Evolutionary conservation across 2,888 invertebrate species (phyloP), one percentile per base, ranked within the genome.

Genomic region (Aphodius granarius): DNA sequence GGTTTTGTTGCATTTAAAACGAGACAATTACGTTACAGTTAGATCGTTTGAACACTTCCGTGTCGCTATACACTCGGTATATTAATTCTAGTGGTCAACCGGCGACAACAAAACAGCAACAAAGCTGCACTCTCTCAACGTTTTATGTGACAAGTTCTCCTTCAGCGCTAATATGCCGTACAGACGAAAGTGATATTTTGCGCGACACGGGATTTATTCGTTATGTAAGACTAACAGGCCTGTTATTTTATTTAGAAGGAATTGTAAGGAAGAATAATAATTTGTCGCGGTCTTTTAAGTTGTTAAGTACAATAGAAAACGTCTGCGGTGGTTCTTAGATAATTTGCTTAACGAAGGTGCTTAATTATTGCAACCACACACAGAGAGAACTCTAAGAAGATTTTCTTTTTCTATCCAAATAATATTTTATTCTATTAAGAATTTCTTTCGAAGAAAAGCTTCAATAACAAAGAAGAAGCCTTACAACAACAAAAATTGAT

Each of bases 11-110:
- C 43, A 43, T 43, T 68, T 20, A 22, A 22, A 18, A 68, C 68
- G n/a, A 19, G 68, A 68, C 68, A 68, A 68, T 68, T 68, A 68
- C 68, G 22, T 68, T 68, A 68, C 68, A 68, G 68, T 68, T 68
- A 68, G 68, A 19, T 19, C 68, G 20, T 17, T 66, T 20, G 68
- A 20, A 20, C 68, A 68, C 68, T 68, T 68, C 68, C 68, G 19
- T n/a, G 68, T 68, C 22, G 68, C 68, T 68, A 20, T 68, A 43
- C 43, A 43, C 68, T 21, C 68, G 68, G 20, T 68, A 20, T 68
- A 68, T 68, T 68, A 68, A 68, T 22, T 68, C 21, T 22, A 20
- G 68, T 9, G 68, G n/a, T 13, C 9, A 68, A 13, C n/a, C 68
- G 20, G 9, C 68, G 68, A 21, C 68, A 21, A 68, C 68, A 22